phyloP scores from a whole-genome alignment of 2,797 vertebrate genomes.

The Acipenser transmontanus region DNA sequence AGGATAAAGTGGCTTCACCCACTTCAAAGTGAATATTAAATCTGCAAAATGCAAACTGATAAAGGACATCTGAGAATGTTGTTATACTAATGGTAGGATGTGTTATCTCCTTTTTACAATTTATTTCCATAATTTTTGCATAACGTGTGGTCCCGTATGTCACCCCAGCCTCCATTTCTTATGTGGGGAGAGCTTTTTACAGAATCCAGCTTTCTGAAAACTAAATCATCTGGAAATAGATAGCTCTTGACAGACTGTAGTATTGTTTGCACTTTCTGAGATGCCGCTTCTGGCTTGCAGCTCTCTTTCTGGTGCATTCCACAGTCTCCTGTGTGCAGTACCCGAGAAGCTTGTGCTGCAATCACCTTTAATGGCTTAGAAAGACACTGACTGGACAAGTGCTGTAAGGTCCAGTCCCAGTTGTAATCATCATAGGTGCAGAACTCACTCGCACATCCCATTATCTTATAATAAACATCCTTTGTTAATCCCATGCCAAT shows the following conservation, averaged over 20 bases:
- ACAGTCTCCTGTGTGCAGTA: constrained; percentile 66
- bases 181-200: constrained; percentile 51
- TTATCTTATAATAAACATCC: constrained; percentile 67
- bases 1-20: too few relatives aligned
- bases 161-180: constrained; percentile 73
- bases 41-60: too few relatives aligned
- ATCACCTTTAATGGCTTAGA: constrained; percentile 60
- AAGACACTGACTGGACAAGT: constrained; percentile 65
- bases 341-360: constrained; percentile 50
- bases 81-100: too few relatives aligned
- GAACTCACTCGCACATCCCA: constrained; percentile 60
- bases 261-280: constrained; percentile 34
- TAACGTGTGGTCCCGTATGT: constrained; percentile 61
- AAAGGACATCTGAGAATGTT: too few relatives aligned
- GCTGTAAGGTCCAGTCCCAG: constrained; percentile 76
- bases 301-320: constrained; percentile 57
- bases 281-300: constrained; percentile 52
- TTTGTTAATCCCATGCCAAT: constrained; percentile 62
- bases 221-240: constrained; percentile 51
- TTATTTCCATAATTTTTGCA: constrained; percentile 63
- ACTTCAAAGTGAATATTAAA: too few relatives aligned
- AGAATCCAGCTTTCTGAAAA: constrained; percentile 28
- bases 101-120: constrained; percentile 36
- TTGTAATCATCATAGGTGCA: constrained; percentile 76
- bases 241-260: constrained; percentile 31